A percentile compares a stretch with the other conserved stretches of the same genome.
Evolutionary conservation across 2,888 invertebrate genomes (phyloP).

Genomic region (Limnephilus lunatus): DNA sequence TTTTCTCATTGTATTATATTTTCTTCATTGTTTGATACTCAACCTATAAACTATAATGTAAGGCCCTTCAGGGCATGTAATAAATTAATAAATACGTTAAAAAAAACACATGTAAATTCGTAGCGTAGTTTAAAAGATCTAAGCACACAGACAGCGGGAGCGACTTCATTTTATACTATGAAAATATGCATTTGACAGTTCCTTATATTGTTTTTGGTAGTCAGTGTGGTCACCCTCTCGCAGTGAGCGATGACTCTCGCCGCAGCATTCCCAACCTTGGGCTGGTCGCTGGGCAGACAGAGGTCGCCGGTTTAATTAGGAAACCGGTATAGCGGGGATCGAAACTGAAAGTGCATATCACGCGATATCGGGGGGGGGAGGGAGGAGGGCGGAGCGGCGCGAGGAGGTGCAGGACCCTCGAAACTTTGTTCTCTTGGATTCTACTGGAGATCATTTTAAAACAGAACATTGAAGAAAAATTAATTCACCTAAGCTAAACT

Average conservation of each 20-base stretch:
- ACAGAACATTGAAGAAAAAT: neutral
- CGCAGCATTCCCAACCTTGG: conserved; percentile 57
- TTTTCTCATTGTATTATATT: too few relatives aligned
- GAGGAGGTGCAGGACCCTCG: neutral
- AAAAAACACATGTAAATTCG: too few relatives aligned
- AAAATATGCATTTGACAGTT: conserved; percentile 1
- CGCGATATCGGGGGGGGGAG: neutral
- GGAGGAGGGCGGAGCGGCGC: neutral
- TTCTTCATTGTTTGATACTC: too few relatives aligned
- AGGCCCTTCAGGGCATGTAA: too few relatives aligned
- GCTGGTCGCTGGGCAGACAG: conserved; percentile 55
- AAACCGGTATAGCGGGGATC: conserved; percentile 42
- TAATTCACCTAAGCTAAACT: too few relatives aligned
- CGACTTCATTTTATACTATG: too few relatives aligned
- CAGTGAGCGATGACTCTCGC: conserved; percentile 44
- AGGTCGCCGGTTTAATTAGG: conserved; percentile 60
- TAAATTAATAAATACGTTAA: too few relatives aligned
- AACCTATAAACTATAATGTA: too few relatives aligned
- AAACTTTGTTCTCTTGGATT: neutral
- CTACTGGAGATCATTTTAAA: neutral
- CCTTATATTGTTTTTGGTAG: neutral
- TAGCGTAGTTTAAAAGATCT: too few relatives aligned
- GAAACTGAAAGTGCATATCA: conserved; percentile 54
- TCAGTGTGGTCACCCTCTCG: neutral
- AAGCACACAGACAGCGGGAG: too few relatives aligned